A percentile compares a stretch with the other conserved stretches of the same genome.
Conservation (phyloP, 2,113 vertebrate genomes). For the Eurystomus gularis region DNA sequence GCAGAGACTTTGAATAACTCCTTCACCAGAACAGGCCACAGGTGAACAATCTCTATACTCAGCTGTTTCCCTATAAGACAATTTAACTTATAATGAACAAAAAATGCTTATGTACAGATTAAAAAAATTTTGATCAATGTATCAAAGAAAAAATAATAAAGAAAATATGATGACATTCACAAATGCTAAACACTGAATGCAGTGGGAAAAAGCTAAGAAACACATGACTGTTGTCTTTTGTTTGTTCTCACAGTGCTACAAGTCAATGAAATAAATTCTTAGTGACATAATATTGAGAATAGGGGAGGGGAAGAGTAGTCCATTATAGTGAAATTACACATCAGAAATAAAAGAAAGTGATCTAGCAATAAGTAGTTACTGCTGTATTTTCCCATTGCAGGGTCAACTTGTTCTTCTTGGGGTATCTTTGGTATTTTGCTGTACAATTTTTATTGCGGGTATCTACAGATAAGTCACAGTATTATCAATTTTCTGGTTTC, state of each 20-base stretch:
- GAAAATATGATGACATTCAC: neutral
- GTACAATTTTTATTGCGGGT: neutral
- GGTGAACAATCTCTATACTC: neutral
- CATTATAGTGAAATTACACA: neutral
- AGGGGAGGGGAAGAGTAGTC: neutral
- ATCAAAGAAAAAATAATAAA: neutral
- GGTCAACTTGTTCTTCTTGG: neutral
- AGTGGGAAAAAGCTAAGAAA: neutral
- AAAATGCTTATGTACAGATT: neutral
- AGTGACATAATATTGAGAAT: neutral
- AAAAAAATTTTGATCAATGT: neutral
- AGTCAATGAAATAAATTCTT: neutral
- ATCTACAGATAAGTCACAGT: neutral
- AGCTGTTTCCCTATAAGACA: neutral
- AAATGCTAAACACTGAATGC: neutral
- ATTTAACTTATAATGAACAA: neutral
- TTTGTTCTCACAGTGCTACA: neutral
- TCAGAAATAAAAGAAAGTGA: neutral
- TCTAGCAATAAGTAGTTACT: neutral
- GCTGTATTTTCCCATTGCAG: neutral
- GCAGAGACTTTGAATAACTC: neutral
- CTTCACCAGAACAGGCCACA: neutral
- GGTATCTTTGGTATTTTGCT: neutral
- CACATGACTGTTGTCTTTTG: neutral
- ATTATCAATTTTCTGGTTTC: neutral